Conservation (phyloP, 2,888 invertebrate genomes). For the Aphidius colemani region DNA sequence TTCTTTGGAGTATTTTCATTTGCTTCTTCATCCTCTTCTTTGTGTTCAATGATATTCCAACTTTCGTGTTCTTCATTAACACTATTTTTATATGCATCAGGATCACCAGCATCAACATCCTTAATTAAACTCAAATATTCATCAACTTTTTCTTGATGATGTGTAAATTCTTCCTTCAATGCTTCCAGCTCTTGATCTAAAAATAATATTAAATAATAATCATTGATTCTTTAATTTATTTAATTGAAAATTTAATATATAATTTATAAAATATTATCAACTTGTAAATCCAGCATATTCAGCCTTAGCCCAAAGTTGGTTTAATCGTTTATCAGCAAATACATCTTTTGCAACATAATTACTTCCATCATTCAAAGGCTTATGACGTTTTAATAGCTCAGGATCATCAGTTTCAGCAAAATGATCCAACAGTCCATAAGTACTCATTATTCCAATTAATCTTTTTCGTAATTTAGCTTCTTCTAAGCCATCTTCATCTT, state of each 20-base stretch:
- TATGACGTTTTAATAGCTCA: conserved; percentile 65
- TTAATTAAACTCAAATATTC: conserved; percentile 82
- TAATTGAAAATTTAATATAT: too few species aligned
- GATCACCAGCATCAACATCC: conserved; percentile 68
- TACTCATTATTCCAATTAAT: conserved; percentile 80
- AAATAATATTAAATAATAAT: not conserved
- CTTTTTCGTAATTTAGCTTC: conserved; percentile 81
- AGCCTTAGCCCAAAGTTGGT: conserved; percentile 88
- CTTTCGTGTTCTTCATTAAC: conserved; percentile 73
- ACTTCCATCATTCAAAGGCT: conserved; percentile 58
- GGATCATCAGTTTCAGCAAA: conserved; percentile 73
- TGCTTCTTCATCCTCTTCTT: conserved; percentile 62
- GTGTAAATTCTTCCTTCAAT: conserved; percentile 85
- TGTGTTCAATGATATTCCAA: conserved; percentile 71
- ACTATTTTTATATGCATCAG: conserved; percentile 71
- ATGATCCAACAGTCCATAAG: conserved; percentile 79
- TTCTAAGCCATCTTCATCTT: conserved; percentile 84
- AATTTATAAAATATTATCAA: conserved; percentile 41
- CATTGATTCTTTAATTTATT: too few species aligned
- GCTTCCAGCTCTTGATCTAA: conserved; percentile 76
- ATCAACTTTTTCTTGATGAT: conserved; percentile 92
- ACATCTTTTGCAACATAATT: conserved; percentile 68
- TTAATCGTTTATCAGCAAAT: conserved; percentile 88
- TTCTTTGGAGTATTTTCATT: conserved; percentile 62
- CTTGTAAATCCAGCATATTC: conserved; percentile 83